phyloP scores from a whole-genome alignment of 1,140 invertebrate genomes.

The Dysdera silvatica region DNA sequence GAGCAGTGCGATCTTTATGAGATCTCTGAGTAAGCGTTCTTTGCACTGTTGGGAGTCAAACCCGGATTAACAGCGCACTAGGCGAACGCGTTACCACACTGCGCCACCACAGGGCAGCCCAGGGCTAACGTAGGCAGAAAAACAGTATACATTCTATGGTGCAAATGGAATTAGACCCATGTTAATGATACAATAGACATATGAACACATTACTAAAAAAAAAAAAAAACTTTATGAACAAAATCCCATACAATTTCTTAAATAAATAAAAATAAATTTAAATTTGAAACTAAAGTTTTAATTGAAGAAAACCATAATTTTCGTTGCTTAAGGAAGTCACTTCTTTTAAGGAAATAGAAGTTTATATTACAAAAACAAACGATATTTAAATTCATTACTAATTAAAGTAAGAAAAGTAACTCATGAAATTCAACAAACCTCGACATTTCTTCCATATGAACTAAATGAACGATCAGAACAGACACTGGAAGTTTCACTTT shows the following conservation, averaged over 20 bases:
- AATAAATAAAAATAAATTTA: neutral
- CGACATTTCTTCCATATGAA: slow-evolving; percentile 65
- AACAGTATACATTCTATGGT: too few relatives aligned
- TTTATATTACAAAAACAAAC: too few relatives aligned
- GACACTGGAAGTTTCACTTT: slow-evolving; percentile 88
- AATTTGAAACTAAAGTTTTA: neutral
- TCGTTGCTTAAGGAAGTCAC: neutral
- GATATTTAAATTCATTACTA: too few relatives aligned
- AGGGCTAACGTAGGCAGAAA: too few relatives aligned
- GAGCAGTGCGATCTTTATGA: too few relatives aligned
- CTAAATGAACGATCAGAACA: slow-evolving; percentile 82
- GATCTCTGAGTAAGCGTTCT: too few relatives aligned
- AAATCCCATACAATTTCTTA: neutral
- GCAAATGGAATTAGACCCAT: too few relatives aligned
- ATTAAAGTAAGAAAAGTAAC: neutral
- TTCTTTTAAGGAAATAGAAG: too few relatives aligned
- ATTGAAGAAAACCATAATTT: neutral
- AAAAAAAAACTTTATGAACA: neutral
- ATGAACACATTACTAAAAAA: slow-evolving; percentile 15
- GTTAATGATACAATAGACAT: neutral
- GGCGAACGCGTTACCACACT: too few relatives aligned
- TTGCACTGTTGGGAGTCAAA: too few relatives aligned
- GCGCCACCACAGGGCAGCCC: too few relatives aligned
- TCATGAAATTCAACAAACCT: slow-evolving; percentile 58
- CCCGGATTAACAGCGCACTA: too few relatives aligned